These are phyloP conservation scores for Xestobium rufovillosum DNA, from an alignment of 2,888 invertebrate genomes.

Conservation along the genomic window DNA sequence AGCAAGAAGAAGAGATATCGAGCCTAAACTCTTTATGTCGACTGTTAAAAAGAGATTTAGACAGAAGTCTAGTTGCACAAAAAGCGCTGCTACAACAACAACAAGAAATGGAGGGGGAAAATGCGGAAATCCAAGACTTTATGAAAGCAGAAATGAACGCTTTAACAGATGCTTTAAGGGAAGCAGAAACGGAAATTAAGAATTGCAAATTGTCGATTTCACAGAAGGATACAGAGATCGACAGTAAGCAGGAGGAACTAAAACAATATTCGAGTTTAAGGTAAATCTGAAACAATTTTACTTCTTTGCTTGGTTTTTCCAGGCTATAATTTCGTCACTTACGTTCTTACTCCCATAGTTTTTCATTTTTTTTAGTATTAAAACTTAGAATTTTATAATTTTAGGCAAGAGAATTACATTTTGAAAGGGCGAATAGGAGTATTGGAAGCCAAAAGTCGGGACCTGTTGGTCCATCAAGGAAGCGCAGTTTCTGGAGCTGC, in stretches of 20 bases:
- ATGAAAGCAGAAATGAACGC: conserved; percentile 78
- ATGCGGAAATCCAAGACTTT: conserved; percentile 79
- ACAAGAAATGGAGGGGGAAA: conserved; percentile 70
- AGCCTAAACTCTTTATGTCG: conserved; percentile 62
- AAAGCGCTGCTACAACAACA: conserved; percentile 65
- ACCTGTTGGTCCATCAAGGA: conserved; percentile 60
- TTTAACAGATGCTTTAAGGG: conserved; percentile 69
- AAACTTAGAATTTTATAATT: too few species aligned
- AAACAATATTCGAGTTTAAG: conserved; percentile 69
- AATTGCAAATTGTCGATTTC: conserved; percentile 33
- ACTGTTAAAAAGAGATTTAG: conserved; percentile 62
- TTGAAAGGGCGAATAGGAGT: conserved; percentile 58
- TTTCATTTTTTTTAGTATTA: too few species aligned
- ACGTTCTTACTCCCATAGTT: too few species aligned
- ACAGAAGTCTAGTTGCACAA: conserved; percentile 60
- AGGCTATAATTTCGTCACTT: too few species aligned
- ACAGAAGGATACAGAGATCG: conserved; percentile 50
- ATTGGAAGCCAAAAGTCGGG: conserved; percentile 55
- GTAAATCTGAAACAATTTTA: too few species aligned
- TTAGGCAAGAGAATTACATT: conserved; percentile 58
- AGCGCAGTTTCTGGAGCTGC: conserved; percentile 63
- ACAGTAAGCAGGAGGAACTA: conserved; percentile 65
- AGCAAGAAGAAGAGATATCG: conserved; percentile 70
- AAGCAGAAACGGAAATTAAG: conserved; percentile 61
- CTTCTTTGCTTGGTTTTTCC: too few species aligned